Evolutionary conservation across 2,113 vertebrate genomes (phyloP).

Genomic region (Phalacrocorax pelagicus): DNA sequence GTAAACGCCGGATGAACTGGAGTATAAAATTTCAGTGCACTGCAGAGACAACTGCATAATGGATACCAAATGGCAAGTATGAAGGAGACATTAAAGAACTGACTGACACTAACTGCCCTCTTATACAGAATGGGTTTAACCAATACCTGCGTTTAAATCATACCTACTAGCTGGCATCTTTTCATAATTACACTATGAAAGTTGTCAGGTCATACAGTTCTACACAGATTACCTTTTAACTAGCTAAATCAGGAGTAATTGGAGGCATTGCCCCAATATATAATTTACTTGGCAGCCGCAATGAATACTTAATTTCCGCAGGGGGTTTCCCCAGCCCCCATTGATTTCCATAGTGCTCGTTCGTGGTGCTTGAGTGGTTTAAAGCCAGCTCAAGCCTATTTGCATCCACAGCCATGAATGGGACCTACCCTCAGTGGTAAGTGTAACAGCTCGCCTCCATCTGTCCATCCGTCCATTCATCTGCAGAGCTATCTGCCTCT

Average conservation of each 20-base stretch:
- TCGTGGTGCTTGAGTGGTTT: neutral
- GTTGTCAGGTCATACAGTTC: neutral
- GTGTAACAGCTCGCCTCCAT: neutral
- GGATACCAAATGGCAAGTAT: neutral
- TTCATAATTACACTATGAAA: neutral
- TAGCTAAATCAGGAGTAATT: neutral
- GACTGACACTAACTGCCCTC: neutral
- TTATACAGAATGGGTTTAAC: neutral
- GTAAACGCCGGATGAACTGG: neutral
- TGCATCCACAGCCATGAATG: neutral
- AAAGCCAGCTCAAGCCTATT: neutral
- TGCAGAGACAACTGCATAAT: neutral
- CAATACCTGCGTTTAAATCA: neutral
- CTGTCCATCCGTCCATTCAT: neutral
- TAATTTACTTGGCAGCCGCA: slow-evolving; percentile 4
- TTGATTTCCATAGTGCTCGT: neutral
- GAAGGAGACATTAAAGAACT: neutral
- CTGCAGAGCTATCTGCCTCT: neutral
- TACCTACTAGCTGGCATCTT: neutral
- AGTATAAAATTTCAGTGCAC: neutral
- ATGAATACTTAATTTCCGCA: neutral
- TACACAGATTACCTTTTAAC: neutral
- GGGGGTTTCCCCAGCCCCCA: neutral
- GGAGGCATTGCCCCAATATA: neutral
- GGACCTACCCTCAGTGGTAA: neutral